phyloP scores from a whole-genome alignment of 1,140 invertebrate genomes.

The Tenebrio molitor region DNA sequence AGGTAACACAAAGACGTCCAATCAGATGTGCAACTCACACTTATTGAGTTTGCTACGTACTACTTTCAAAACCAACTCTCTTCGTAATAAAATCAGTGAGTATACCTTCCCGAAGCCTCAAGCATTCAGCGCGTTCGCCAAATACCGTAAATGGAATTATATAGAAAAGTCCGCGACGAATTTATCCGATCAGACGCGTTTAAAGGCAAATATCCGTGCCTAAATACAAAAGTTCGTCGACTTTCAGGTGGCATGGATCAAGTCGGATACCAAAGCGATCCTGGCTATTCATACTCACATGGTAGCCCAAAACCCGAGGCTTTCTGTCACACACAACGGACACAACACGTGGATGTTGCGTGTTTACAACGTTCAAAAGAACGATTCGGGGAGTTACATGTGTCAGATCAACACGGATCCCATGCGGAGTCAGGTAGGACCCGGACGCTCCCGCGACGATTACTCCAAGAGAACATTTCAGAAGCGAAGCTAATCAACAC shows the following conservation, averaged over 20 bases:
- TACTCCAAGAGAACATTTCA: slow-evolving; percentile 22
- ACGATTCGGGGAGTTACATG: slow-evolving; percentile 91
- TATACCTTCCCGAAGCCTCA: slow-evolving; percentile 49
- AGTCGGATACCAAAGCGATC: slow-evolving; percentile 90
- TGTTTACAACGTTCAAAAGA: slow-evolving; percentile 88
- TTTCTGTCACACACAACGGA: slow-evolving; percentile 90
- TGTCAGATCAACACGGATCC: slow-evolving; percentile 94
- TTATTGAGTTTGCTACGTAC: slow-evolving; percentile 63
- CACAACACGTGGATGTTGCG: slow-evolving; percentile 93
- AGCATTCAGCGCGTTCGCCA: slow-evolving; percentile 50
- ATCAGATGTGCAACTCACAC: slow-evolving; percentile 62
- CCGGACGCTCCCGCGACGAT: neutral
- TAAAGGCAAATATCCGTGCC: slow-evolving; percentile 46
- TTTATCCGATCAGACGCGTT: slow-evolving; percentile 43
- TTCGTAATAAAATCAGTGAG: slow-evolving; percentile 62
- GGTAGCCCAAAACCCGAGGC: slow-evolving; percentile 87
- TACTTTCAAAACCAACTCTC: slow-evolving; percentile 58
- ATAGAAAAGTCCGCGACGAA: slow-evolving; percentile 53
- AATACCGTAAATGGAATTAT: slow-evolving; percentile 59
- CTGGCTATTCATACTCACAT: slow-evolving; percentile 91
- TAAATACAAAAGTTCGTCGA: slow-evolving; percentile 42
- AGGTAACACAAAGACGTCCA: slow-evolving; percentile 65
- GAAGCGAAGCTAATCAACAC: slow-evolving; percentile 32
- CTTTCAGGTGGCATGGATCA: slow-evolving; percentile 91
- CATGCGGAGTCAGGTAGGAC: slow-evolving; percentile 85